Conservation (phyloP, 2,113 vertebrate species). For the Apodemus sylvaticus region DNA sequence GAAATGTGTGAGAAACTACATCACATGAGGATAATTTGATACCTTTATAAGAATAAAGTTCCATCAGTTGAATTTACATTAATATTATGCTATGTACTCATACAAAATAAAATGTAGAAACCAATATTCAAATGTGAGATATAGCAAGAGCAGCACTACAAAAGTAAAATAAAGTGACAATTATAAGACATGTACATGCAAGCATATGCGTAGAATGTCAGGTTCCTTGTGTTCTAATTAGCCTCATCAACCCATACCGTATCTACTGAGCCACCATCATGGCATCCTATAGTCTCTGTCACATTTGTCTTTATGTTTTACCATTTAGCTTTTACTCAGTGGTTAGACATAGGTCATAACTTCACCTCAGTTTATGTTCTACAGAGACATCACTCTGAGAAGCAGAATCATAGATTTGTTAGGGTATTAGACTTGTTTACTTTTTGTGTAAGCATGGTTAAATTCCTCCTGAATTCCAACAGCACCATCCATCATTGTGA, state of each 20-base stretch:
- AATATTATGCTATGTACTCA: constrained; percentile 32
- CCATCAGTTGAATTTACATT: not conserved
- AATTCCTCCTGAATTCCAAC: not conserved
- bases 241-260: fast-evolving
- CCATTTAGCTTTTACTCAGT: not conserved
- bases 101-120: constrained; percentile 13
- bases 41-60: not conserved
- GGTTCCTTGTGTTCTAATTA: not conserved
- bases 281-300: not conserved
- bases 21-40: not conserved
- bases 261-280: not conserved
- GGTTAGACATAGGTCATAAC: not conserved
- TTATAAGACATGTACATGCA: not conserved
- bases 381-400: not conserved
- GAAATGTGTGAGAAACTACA: not conserved
- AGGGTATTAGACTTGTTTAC: not conserved
- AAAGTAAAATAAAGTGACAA: not conserved
- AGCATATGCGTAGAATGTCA: not conserved
- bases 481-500: not conserved
- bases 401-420: not conserved
- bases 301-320: not conserved
- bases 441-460: not conserved
- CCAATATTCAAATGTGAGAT: not conserved
- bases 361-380: not conserved
- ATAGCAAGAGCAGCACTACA: not conserved